Base-by-base conservation (phyloP, 1,140 invertebrate genomes). In the Zaprionus nigranus region DNA sequence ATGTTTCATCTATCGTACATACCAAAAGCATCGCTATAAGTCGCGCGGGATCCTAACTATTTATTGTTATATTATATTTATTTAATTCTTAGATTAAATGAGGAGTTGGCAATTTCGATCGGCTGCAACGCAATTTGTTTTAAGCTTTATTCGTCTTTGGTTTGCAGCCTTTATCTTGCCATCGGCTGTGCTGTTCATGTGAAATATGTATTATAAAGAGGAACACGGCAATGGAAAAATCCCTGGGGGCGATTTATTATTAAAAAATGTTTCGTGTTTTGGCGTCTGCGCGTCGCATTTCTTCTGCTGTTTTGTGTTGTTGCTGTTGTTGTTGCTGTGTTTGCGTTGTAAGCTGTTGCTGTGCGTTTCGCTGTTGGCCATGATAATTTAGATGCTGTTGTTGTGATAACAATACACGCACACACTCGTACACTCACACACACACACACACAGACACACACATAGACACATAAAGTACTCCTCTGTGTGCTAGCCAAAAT, bases 291-390 rank as follows among this genome's bases (percentile, higher is more conserved):
- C 56, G 49, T 62, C 75, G 74, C 49, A 66, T 69, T 78, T 84
- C 73, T 81, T 81, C 69, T n/a, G n/a, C n/a, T n/a, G n/a, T n/a
- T n/a, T n/a, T n/a, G n/a, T n/a, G 82, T 84, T 84, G n/a, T 85
- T 53, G 28, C 7, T 7, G 62, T 46, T 61, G 43, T 51, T 22
- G 58, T n/a, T 83, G 74, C 83, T 81, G 74, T 87, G 83, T 87
- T 87, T 88, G 81, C 74, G 83, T 87, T 88, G 84, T 88, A 87
- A 87, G 71, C 79, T 86, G 81, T 82, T 82, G 79, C 67, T 73
- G 63, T 58, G 73, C 67, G 73, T 72, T 60, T 51, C 17, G 71
- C 71, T 66, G 43, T 68, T 74, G 67, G 63, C 60, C 26, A 73
- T 70, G 73, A 81, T 71, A 74, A 71, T 75, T 74, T 79, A 79